Evolutionary conservation across 2,888 invertebrate genomes (phyloP), one percentile per base, ranked within the genome.

Genomic region (Margaritifera margaritifera): DNA sequence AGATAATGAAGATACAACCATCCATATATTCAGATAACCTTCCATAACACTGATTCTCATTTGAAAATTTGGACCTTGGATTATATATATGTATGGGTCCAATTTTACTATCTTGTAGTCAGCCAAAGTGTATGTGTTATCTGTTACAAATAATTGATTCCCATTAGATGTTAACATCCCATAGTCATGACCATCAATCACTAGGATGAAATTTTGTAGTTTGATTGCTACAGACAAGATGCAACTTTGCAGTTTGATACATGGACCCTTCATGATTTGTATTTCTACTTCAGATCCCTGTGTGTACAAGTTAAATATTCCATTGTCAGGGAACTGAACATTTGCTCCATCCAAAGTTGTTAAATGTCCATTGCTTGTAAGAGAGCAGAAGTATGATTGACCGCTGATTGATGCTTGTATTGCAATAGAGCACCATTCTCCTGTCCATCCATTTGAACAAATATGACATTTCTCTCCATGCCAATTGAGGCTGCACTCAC

Each of bases 291-390:
- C 31, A 8, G 64, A 50, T 8, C 24, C 24, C 4, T 52, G 42
- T 42, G 61, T 56, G 53, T 54, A 76, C 52, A 76, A 31, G n/a
- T 24, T 42, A 54, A 64, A 65, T 54, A 71, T 68, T 54, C 56
- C 42, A 50, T 69, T 68, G 18, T 64, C 50, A 59, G 59, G 71
- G 59, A 82, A 71, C 31, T 72, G 64, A 27, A 81, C 56, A 51
- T 67, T 73, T 0, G 80, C 69, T 15, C 84, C 83, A 78, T 84
- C 84, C n/a, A 83, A 57, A 50, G 78, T 74, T 51, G 72, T 72
- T 19, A 80, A 58, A 61, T 75, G 74, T 22, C 78, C 78, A 62
- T 79, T 71, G 20, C 79, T 73, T 24, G 73, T 74, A 11, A 82
- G 31, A 18, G 73, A 74, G 62, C 73, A 71, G 42, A 42, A 42